Base-by-base conservation (phyloP, 2,888 invertebrate species). In the Hybos culiciformis region DNA sequence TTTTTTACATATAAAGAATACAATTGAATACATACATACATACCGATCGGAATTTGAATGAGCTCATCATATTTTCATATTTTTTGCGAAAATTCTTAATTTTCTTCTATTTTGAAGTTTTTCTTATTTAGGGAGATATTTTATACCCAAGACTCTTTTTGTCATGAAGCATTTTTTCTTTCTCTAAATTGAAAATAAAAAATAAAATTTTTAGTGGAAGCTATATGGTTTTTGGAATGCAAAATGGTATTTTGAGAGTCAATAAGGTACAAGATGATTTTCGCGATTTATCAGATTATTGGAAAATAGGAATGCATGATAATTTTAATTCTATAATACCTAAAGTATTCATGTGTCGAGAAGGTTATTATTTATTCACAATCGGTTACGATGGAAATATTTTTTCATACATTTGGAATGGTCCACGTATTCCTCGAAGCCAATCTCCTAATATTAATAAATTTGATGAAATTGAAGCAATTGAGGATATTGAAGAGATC, bases 381-480 rank as follows among this genome's bases (percentile, higher is more conserved):
- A 73, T 79, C 53, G 87, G 86, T 0, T 56, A 70, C 15, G 86
- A 86, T 60, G 84, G 85, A 5, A 85, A 86, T 56, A 70, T 87
- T 40, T 87, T 88, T 57, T 72, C 78, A 0, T 86, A 75, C 54
- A 54, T 59, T 2, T 75, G 78, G 54, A 68, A 72, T 48, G 57
- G 61, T 1, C 57, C 58, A 0, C n/a, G 32, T 0, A 21, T 40
- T 1, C 32, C 37, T 5, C 44, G 43, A 4, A 17, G 12, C 0
- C 20, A n/a, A 18, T 18, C 8, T 11, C 9, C 32, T 39, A 1
- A 12, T 4, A 26, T 5, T 2, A 18, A 11, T 15, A 8, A 15
- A 38, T 20, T 7, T 20, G 31, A 14, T 24, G 4, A 20, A 29
- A 34, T 45, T 1, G 9, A 2, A 0, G 2, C 9, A 4, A 45